Conservation (phyloP, 92 coral and sea anemone genomes). For the Epizoanthus ramosus region DNA sequence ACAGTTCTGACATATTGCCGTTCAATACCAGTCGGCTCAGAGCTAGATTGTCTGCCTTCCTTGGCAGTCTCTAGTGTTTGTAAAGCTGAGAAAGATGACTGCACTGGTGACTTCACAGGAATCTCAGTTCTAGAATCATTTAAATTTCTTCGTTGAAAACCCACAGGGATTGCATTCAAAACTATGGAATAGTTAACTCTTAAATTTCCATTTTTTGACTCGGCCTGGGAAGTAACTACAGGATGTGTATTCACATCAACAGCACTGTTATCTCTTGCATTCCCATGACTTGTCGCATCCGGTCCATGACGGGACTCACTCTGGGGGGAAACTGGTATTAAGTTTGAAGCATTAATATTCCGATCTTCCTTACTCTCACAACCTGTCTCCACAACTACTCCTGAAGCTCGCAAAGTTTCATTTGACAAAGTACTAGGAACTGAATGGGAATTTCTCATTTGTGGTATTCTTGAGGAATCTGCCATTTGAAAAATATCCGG, state of each 20-base stretch:
- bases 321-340: background rate
- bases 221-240: background rate
- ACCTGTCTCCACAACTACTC: too few species aligned
- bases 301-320: background rate
- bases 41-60: background rate
- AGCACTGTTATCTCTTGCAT: constrained; percentile 5
- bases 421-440: background rate
- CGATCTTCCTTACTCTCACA: background rate
- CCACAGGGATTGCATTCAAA: constrained; percentile 16
- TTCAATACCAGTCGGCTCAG: background rate
- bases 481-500: background rate
- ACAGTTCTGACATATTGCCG: background rate
- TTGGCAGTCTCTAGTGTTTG: background rate
- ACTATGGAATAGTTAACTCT: constrained; percentile 13
- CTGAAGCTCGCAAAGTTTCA: background rate
- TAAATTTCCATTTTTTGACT: background rate
- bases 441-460: constrained; percentile 1
- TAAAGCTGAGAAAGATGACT: background rate
- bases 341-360: constrained; percentile 12
- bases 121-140: background rate
- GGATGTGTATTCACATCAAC: constrained; percentile 11
- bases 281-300: background rate
- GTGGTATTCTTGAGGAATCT: background rate
- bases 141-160: background rate
- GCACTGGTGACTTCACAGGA: background rate